Evolutionary conservation across 2,113 vertebrate genomes (phyloP).

Genomic region (Platichthys flesus): DNA sequence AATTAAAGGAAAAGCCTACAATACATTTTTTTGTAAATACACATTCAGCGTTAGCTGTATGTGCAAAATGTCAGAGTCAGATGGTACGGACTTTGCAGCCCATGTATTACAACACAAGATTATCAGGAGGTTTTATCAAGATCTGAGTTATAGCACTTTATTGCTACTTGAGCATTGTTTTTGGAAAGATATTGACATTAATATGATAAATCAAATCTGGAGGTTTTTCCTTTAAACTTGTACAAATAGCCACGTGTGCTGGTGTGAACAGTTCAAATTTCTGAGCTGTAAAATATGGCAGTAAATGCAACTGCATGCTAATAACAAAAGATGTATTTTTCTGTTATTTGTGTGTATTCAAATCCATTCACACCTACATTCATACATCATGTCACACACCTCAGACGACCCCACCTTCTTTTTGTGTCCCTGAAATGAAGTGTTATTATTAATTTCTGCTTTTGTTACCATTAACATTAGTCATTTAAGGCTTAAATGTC

Average conservation of each 20-base stretch:
- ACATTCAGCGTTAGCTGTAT: background rate
- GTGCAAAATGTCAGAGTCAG: background rate
- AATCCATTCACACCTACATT: background rate
- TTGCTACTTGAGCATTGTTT: too few relatives aligned
- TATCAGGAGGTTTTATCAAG: too few relatives aligned
- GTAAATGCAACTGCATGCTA: constrained; percentile 61
- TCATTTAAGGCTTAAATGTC: constrained; percentile 5
- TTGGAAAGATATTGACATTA: too few relatives aligned
- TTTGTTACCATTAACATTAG: background rate
- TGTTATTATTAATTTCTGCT: background rate
- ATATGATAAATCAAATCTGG: too few relatives aligned
- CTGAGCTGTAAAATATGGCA: constrained; percentile 26
- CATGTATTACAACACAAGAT: too few relatives aligned
- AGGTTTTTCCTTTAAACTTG: constrained; percentile 24
- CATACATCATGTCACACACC: background rate
- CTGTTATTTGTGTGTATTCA: constrained; percentile 18
- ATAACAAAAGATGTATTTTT: constrained; percentile 12
- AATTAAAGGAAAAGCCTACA: background rate
- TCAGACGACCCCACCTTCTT: background rate
- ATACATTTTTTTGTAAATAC: background rate
- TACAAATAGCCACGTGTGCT: background rate
- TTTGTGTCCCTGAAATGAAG: constrained; percentile 5
- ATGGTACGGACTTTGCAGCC: too few relatives aligned
- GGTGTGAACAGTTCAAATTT: constrained; percentile 15
- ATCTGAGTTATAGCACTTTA: too few relatives aligned